Base-by-base conservation (phyloP, 2,888 invertebrate species). In the Drosophila cracens region DNA sequence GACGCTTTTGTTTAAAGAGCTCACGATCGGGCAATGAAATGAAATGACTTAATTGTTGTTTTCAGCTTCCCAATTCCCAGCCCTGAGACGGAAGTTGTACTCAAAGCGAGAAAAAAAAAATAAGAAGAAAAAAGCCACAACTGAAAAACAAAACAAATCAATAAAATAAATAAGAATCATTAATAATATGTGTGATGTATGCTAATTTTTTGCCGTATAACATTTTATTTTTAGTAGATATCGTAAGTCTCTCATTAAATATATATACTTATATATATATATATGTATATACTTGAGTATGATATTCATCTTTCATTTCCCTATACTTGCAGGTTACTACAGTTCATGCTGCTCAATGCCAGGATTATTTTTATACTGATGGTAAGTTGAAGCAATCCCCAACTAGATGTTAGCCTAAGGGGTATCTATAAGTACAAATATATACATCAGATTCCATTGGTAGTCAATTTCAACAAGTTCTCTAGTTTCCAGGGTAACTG, bases 301-400 rank as follows among this genome's bases (percentile, higher is more conserved):
- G 18, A 63, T 61, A 58, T 48, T 63, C 40, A 74, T 56, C 27
- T 49, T 64, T 58, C 33, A 33, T 67, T 76, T 76, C 57, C 57
- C 53, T 74, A 53, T 72, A 40, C 21, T 84, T 92, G 56, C 95
- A 96, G 96, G 96, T 96, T 96, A 96, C 96, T 96, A 96, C 96
- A 96, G 96, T 96, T 96, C 95, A 96, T 96, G 96, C 96, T 96
- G 96, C 96, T 96, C 96, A 96, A 96, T 96, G 96, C 96, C 95
- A 96, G 96, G 96, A 96, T 96, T 95, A 95, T 96, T 96, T 96
- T 96, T 96, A 96, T 96, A 96, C 96, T 96, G 95, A 96, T 96
- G 96, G 96, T 96, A 93, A 95, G 96, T 95, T 21, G 11, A 16
- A 46, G 25, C 16, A 46, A 25, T 2, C 2, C 4, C 2, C 27